phyloP scores from a whole-genome alignment of 2,797 vertebrate species.

The Spinus olivaceus region DNA sequence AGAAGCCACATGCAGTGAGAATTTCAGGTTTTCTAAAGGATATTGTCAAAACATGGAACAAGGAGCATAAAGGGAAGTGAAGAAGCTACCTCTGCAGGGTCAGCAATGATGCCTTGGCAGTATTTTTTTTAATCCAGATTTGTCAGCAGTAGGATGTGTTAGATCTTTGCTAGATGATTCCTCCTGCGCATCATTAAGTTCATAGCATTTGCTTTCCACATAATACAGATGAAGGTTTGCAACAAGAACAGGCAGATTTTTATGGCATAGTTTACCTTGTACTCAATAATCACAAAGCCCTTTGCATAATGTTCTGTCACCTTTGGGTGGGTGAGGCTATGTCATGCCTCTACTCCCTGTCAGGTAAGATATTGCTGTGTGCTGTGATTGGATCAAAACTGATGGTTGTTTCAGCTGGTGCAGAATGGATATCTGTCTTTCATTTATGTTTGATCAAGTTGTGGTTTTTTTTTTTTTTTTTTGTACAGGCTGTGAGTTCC shows the following conservation, averaged over 20 bases:
- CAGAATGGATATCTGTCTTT: neutral
- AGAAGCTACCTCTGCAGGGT: neutral
- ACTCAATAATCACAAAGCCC: neutral
- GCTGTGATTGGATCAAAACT: neutral
- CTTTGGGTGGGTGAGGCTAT: neutral
- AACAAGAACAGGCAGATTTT: neutral
- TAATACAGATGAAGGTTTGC: neutral
- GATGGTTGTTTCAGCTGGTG: neutral
- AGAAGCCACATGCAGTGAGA: neutral
- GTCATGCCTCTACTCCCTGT: neutral
- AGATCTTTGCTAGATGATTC: neutral
- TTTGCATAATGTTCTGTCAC: neutral
- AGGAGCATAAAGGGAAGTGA: neutral
- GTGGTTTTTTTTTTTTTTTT: neutral
- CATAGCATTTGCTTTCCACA: neutral
- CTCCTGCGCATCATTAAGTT: neutral
- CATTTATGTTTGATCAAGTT: neutral
- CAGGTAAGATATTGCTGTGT: neutral
- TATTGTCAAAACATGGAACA: neutral
- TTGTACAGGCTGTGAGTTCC: neutral
- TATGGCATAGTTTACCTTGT: neutral
- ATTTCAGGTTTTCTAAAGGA: neutral
- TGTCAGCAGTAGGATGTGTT: neutral
- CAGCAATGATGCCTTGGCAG: neutral
- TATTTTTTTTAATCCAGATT: neutral